Base-by-base conservation (phyloP, 2,113 vertebrate species). In the Clarias gariepinus region DNA sequence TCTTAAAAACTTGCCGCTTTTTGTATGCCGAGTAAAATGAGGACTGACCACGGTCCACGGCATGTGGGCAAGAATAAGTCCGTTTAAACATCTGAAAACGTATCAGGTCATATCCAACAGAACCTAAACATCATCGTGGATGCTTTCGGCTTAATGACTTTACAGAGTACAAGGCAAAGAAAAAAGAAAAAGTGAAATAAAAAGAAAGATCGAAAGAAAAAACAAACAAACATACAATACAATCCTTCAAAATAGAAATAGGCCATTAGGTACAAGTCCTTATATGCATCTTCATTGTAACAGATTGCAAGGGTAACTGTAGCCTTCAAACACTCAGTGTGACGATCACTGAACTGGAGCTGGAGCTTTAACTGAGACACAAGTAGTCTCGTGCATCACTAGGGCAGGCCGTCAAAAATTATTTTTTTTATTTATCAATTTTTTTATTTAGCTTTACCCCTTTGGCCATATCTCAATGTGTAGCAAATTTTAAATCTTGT, bases 1-100 rank as follows among this genome's bases (percentile, higher is more conserved):
- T 91, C 47, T 58, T 84, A 92, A 91, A 92, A 89, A 80, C 83
- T 71, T n/a, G 55, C 82, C 57, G 41, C 30, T 23, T 53, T 55
- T 64, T 16, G 71, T 88, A 60, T 64, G 41, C 61, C 66, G 80
- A 86, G 60, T 83, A 66, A 81, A 83, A 63, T 55, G 76, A 83
- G 68, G 69, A 80, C 30, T 25, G 69, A 63, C 52, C 52, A 77
- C 57, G 25, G 47, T 83, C 41, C 71, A 66, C 33, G 76, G 63
- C 52, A 47, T 28, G 74, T 41, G 52, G 21, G 57, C 47, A 64
- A 57, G 71, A 83, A 77, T 41, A 6, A 73, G 88, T 88, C 60
- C 60, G 18, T 82, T 88, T 58, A 85, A 76, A 88, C 19, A 30
- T 86, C 83, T 77, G 1, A 19, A 41, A 76, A 82, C 36, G 41